Evolutionary conservation across 2,797 vertebrate species (phyloP), one percentile per base, ranked within the genome.

Genomic region (Microctenopoma steveboyesi): DNA sequence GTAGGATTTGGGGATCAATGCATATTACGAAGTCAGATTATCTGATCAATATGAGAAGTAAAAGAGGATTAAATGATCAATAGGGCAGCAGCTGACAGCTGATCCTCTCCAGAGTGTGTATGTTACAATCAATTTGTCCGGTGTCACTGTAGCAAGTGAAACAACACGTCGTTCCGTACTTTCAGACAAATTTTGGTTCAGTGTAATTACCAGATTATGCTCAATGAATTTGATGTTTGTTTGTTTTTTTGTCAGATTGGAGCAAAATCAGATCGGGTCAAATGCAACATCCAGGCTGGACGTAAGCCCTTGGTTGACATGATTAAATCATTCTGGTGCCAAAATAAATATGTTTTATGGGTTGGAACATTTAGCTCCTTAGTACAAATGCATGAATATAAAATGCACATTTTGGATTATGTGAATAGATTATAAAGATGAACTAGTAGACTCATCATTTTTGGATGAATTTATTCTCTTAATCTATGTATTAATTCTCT

Each of bases 401-500:
- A 33, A 33, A 33, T 33, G 30, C 5, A 6, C 7, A 33, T 33
- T 33, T 33, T 33, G 30, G 4, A 33, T 33, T 33, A 33, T 33
- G 5, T 33, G 30, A 33, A 33, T 33, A 7, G 30, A 33, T 33
- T 33, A 33, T 5, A 67, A 39, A 37, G 35, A 3, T 35, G 28
- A 51, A 78, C 10, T 40, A 35, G 47, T 61, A 59, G 47, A 73
- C 22, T 18, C 5, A 0, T 10, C 2, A 12, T 48, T 16, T 83
- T 75, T 40, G 48, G 76, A 78, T 77, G 59, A 72, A 82, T 92
- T 92, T 92, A 92, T 91, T 92, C 57, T 84, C 61, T 14, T 46
- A 14, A 46, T 78, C 37, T 78, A 56, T 80, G 84, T 62, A 75
- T 86, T 85, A 76, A 77, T 84, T 90, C 60, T 81, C 78, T 79